phyloP scores from a whole-genome alignment of 2,113 vertebrate species.

The Erpornis zantholeuca region DNA sequence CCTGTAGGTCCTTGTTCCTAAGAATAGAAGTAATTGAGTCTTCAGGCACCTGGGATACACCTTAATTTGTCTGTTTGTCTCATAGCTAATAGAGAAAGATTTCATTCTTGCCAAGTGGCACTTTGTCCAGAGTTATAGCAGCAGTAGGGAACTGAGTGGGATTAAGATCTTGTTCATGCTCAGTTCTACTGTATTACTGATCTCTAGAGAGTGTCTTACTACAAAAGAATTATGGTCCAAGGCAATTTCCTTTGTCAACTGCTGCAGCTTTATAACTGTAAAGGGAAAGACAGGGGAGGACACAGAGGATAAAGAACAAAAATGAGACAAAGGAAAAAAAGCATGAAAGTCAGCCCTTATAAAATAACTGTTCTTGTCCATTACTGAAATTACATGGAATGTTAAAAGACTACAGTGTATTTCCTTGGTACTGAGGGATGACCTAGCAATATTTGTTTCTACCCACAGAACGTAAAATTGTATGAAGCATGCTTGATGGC shows the following conservation, averaged over 20 bases:
- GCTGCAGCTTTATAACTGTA: slow-evolving; percentile 22
- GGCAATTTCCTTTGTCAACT: slow-evolving; percentile 44
- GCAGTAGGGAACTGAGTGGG: background rate
- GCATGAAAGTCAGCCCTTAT: background rate
- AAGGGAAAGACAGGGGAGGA: slow-evolving; percentile 1
- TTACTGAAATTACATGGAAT: background rate
- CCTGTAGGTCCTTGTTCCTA: background rate
- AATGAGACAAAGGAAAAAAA: background rate
- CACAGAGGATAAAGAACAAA: background rate
- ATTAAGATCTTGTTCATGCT: slow-evolving; percentile 19
- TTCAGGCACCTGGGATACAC: background rate
- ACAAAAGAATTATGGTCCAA: slow-evolving; percentile 30
- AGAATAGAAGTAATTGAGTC: background rate
- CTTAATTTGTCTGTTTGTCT: slow-evolving; percentile 21
- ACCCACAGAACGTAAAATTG: background rate
- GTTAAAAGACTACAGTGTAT: background rate
- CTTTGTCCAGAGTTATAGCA: background rate
- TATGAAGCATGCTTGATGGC: background rate
- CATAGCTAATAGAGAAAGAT: slow-evolving; percentile 18
- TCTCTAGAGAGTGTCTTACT: slow-evolving; percentile 18
- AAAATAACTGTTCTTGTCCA: background rate
- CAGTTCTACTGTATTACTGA: background rate
- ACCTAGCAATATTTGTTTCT: background rate
- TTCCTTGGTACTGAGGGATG: background rate
- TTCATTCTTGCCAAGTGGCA: background rate